These are phyloP conservation scores for Vicugna pacos DNA, from an alignment of 2,113 vertebrate genomes.

Conservation along the genomic window DNA sequence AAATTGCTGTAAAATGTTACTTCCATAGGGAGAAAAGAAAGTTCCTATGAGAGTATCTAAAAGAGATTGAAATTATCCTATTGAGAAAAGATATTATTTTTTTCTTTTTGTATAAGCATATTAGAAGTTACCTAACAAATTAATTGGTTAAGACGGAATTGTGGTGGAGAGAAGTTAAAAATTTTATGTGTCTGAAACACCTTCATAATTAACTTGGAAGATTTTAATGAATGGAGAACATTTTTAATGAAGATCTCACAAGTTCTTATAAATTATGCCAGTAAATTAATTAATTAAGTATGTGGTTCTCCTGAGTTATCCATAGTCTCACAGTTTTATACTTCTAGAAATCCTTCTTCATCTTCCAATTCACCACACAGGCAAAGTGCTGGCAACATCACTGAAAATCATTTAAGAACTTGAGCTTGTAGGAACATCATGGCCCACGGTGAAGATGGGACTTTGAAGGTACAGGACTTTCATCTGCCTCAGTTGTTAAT, in stretches of 20 bases:
- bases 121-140: slow-evolving; percentile 31
- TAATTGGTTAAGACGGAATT: background rate
- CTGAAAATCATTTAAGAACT: background rate
- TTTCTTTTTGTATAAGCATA: background rate
- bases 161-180: background rate
- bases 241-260: background rate
- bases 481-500: background rate
- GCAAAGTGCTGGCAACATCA: background rate
- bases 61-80: background rate
- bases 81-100: background rate
- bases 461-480: background rate
- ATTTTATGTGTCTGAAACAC: background rate
- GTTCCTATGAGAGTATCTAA: background rate
- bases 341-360: background rate
- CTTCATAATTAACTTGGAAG: background rate
- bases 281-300: background rate
- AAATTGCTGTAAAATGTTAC: background rate
- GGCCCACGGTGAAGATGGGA: background rate
- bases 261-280: background rate
- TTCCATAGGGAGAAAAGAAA: background rate
- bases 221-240: background rate
- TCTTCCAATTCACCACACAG: background rate
- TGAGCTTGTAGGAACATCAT: background rate
- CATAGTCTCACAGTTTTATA: background rate
- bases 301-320: background rate